phyloP scores from a whole-genome alignment of 2,888 invertebrate species.

The Conops quadrifasciatus region DNA sequence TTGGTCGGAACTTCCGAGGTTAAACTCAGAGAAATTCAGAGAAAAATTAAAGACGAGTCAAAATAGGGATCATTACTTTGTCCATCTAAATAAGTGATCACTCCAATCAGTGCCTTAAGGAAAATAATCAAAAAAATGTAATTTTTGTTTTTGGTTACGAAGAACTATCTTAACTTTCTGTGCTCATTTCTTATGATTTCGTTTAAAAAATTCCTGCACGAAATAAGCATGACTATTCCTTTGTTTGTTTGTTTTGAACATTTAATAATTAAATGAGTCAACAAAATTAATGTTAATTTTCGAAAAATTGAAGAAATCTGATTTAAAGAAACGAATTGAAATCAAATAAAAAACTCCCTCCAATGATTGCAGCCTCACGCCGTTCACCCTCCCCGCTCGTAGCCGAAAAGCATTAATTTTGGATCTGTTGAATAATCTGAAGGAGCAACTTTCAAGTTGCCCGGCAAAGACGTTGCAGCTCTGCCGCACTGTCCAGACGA shows the following conservation, averaged over 20 bases:
- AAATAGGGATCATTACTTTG: background rate
- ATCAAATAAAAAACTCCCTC: background rate
- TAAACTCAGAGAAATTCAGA: background rate
- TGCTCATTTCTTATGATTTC: constrained; percentile 20
- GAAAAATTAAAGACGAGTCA: background rate
- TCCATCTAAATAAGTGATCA: background rate
- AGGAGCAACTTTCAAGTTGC: constrained; percentile 66
- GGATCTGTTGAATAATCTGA: constrained; percentile 63
- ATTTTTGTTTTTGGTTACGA: background rate
- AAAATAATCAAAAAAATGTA: background rate
- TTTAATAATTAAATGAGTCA: background rate
- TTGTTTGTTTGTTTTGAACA: background rate
- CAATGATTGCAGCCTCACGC: constrained; percentile 26
- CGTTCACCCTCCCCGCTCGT: background rate
- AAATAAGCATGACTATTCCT: constrained; percentile 11
- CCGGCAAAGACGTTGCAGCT: constrained; percentile 61
- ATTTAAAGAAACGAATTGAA: background rate
- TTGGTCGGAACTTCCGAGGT: background rate
- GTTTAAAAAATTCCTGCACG: constrained; percentile 20
- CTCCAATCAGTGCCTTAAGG: background rate
- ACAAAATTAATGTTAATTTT: constrained; percentile 8
- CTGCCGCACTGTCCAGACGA: constrained; percentile 58
- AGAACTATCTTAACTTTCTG: background rate
- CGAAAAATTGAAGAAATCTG: constrained; percentile 1
- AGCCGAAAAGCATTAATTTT: constrained; percentile 50